These are phyloP conservation scores for Odontocerum albicorne DNA, from an alignment of 2,888 invertebrate genomes.

Conservation along the genomic window DNA sequence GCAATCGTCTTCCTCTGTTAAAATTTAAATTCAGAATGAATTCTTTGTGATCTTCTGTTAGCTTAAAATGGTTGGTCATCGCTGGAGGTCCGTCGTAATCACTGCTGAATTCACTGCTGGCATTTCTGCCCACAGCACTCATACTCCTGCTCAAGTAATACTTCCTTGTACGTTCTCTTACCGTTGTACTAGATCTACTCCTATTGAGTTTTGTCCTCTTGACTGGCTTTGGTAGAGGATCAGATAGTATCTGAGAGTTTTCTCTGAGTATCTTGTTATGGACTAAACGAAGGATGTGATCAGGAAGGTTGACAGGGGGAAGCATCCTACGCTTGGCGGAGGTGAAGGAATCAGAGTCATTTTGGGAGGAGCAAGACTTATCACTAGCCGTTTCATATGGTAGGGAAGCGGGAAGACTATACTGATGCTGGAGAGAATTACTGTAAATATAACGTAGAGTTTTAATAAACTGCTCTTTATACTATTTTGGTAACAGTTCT, in stretches of 20 bases:
- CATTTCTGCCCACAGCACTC: constrained; percentile 36
- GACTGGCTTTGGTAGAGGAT: neutral
- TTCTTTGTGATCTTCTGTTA: constrained; percentile 45
- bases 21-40: constrained; percentile 44
- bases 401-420: constrained; percentile 26
- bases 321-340: constrained; percentile 41
- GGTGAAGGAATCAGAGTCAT: constrained; percentile 36
- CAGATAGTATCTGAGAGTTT: constrained; percentile 2
- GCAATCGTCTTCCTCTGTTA: constrained; percentile 9
- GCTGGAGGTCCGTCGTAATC: constrained; percentile 19
- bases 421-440: constrained; percentile 22
- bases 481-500: too few relatives aligned
- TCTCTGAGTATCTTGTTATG: constrained; percentile 36
- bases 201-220: constrained; percentile 41
- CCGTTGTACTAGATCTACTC: constrained; percentile 47
- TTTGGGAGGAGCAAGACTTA: constrained; percentile 40
- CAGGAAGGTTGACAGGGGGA: constrained; percentile 43
- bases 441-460: too few relatives aligned
- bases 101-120: constrained; percentile 17
- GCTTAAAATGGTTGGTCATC: constrained; percentile 45
- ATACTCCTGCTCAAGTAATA: constrained; percentile 46
- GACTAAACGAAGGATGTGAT: constrained; percentile 43
- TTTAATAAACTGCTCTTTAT: too few relatives aligned
- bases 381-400: constrained; percentile 29
- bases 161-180: constrained; percentile 42